Evolutionary conservation across 2,797 vertebrate genomes (phyloP), one percentile per base, ranked within the genome.

Genomic region (Micromesistius poutassou): DNA sequence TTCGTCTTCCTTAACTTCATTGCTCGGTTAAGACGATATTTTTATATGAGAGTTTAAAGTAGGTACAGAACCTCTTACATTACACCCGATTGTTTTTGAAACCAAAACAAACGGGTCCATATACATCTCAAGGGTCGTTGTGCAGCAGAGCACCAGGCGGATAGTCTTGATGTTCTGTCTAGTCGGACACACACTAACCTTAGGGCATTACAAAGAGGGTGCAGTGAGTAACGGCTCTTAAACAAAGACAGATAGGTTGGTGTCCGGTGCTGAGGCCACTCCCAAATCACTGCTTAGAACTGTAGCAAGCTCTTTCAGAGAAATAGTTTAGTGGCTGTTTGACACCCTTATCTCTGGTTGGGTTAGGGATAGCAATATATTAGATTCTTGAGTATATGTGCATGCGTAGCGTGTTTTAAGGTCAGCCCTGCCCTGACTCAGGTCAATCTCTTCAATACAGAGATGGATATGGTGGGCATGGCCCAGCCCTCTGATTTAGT

Each of bases 401-500:
- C 50, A 22, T 62, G 14, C 3, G 46, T 50, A 50, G 1, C 8
- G 19, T 25, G 19, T 9, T 62, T 55, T 55, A 55, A n/a, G 50
- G 50, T n/a, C 50, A n/a, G 50, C 50, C 22, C 50, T 55, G 42
- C 16, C 42, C 50, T 0, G 46, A 50, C 46, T 50, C 14, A 16
- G 46, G 16, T 50, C 50, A 5, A 2, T 55, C 50, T 14, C 50
- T 55, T 30, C 16, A 16, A 25, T 77, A 87, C 77, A 72, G 82
- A 91, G 91, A 92, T 86, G 83, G 86, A 92, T 90, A 89, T 88
- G 88, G 14, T 77, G 79, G 91, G 86, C 33, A 83, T 89, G 84
- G 83, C 89, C 79, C 79, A 74, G 74, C 31, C 30, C 35, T 82
- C 85, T 84, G 84, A 91, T 91, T 93, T 87, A 85, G 81, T 87